Percentiles rank a stretch among this genome's conserved stretches.
Evolutionary conservation across 2,888 invertebrate species (phyloP).

Genomic region (Parasteatoda lunata): DNA sequence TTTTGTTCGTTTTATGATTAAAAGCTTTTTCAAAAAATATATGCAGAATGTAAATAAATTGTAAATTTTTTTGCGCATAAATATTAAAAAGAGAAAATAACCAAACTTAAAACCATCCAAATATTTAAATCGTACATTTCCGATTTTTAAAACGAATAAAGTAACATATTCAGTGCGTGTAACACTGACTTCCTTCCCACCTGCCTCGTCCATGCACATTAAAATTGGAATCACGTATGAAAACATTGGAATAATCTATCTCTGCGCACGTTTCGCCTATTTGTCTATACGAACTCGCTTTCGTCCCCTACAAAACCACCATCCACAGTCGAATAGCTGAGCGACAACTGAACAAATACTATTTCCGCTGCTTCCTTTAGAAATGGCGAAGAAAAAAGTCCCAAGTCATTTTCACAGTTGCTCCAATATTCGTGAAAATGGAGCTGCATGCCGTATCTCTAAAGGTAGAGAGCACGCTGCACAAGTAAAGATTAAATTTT

Average conservation of each 20-base stretch:
- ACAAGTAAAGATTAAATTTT: slow-evolving; percentile 44
- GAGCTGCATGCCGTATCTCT: slow-evolving; percentile 16
- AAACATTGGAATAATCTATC: neutral
- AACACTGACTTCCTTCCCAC: too few species aligned
- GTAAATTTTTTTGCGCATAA: too few species aligned
- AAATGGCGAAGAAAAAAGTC: neutral
- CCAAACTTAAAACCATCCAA: too few species aligned
- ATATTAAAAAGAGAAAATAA: too few species aligned
- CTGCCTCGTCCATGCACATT: neutral
- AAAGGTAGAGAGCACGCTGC: slow-evolving; percentile 2
- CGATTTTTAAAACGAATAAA: too few species aligned
- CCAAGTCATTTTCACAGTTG: slow-evolving; percentile 35
- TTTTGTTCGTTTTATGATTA: too few species aligned
- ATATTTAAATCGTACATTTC: too few species aligned
- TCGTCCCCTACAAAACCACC: neutral
- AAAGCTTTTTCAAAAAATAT: too few species aligned
- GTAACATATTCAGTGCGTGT: too few species aligned
- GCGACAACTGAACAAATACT: neutral
- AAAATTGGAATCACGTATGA: neutral
- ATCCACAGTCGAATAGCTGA: neutral
- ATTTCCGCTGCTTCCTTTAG: neutral
- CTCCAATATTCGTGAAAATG: slow-evolving; percentile 42
- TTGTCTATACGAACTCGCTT: neutral
- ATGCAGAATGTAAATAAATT: too few species aligned
- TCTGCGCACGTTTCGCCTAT: neutral